Evolutionary conservation across 1,140 invertebrate species (phyloP).

Genomic region (Coelopa frigida): DNA sequence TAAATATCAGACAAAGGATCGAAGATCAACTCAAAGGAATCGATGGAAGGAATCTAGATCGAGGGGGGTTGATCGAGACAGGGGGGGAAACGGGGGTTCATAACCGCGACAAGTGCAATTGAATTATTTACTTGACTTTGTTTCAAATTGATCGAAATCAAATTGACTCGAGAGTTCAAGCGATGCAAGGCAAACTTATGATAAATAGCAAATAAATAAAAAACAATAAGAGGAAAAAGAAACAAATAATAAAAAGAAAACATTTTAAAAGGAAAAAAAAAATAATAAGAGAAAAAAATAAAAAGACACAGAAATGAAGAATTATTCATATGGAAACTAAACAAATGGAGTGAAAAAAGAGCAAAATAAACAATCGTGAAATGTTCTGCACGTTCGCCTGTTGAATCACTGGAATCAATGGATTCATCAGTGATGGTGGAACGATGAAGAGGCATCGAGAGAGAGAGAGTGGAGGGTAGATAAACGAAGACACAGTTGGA

Average conservation of each 20-base stretch:
- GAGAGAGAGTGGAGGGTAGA: neutral
- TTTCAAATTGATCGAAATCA: constrained; percentile 11
- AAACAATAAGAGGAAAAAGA: constrained; percentile 1
- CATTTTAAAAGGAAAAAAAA: neutral
- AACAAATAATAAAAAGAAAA: constrained; percentile 5
- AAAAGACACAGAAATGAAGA: constrained; percentile 3
- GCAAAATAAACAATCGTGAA: constrained; percentile 8
- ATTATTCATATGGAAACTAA: constrained; percentile 2
- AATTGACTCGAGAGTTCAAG: constrained; percentile 11
- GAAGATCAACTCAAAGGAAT: too few species aligned
- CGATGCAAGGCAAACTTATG: constrained; percentile 1
- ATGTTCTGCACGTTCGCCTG: constrained; percentile 11
- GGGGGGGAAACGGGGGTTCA: too few species aligned
- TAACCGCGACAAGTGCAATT: constrained; percentile 12
- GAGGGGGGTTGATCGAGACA: too few species aligned
- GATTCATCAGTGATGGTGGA: too few species aligned
- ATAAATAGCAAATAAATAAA: neutral
- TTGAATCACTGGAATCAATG: too few species aligned
- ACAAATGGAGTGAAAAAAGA: constrained; percentile 7
- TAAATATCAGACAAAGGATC: too few species aligned
- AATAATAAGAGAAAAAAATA: neutral
- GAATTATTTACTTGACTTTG: constrained; percentile 13
- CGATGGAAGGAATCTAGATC: too few species aligned
- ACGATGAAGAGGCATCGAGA: neutral
- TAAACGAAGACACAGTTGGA: too few species aligned